Percentiles rank a stretch among this genome's conserved stretches.
phyloP scores from a whole-genome alignment of 2,113 vertebrate genomes.

The Nanorana parkeri region DNA sequence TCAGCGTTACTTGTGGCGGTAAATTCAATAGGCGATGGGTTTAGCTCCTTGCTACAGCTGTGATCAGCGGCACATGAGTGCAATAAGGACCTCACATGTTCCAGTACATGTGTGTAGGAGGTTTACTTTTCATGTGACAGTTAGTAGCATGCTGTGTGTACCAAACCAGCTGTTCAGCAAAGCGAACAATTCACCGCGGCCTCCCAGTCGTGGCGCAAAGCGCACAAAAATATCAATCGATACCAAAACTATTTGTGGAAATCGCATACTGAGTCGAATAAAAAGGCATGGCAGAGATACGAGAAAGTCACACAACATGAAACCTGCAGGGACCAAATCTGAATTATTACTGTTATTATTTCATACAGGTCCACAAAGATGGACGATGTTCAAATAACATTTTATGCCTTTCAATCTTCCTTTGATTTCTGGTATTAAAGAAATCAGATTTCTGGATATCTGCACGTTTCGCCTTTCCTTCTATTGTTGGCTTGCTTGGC shows the following conservation, averaged over 20 bases:
- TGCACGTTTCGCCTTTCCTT: not conserved
- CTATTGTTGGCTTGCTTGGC: not conserved
- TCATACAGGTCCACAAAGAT: not conserved
- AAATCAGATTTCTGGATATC: not conserved
- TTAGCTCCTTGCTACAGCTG: not conserved
- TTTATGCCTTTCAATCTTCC: not conserved
- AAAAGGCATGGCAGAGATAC: not conserved
- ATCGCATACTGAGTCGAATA: not conserved
- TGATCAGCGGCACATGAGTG: not conserved
- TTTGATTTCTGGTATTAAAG: not conserved
- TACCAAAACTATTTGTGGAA: slow-evolving; percentile 38
- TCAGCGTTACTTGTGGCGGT: too few relatives aligned
- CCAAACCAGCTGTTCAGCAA: not conserved
- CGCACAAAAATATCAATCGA: not conserved
- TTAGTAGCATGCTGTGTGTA: slow-evolving; percentile 7
- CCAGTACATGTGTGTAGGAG: not conserved
- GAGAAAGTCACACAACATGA: not conserved
- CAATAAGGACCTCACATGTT: not conserved
- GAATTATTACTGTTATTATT: slow-evolving; percentile 2
- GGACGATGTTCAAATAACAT: not conserved
- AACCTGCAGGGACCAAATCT: not conserved
- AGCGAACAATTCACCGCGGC: not conserved
- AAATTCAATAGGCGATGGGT: too few relatives aligned
- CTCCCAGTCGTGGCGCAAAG: not conserved
- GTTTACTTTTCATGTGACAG: not conserved